Conservation (phyloP, 2,113 vertebrate species). For the Rhinoderma darwinii region DNA sequence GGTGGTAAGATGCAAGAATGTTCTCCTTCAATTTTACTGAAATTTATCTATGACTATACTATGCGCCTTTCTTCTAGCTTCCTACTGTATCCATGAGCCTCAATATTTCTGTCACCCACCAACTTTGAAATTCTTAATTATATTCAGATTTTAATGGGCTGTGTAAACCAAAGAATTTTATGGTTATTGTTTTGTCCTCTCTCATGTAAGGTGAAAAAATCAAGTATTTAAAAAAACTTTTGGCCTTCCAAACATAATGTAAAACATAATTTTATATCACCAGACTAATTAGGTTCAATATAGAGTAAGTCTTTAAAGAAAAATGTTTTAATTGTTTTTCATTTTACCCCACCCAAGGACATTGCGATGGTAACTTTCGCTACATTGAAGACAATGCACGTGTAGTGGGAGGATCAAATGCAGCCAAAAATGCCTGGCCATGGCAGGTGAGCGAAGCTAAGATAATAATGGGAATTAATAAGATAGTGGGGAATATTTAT, state of each 20-base stretch:
- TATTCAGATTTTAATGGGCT: too few species aligned
- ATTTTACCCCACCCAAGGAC: constrained; percentile 68
- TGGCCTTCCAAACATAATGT: too few species aligned
- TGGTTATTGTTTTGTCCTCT: too few species aligned
- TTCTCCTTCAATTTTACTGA: background rate
- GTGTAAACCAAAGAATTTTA: too few species aligned
- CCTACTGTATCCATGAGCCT: too few species aligned
- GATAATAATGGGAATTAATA: background rate
- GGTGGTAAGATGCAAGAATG: constrained; percentile 72
- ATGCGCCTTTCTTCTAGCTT: background rate
- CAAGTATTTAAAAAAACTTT: too few species aligned
- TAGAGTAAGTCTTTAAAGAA: background rate
- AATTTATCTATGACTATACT: background rate
- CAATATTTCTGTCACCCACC: too few species aligned
- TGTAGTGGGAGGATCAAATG: constrained; percentile 85
- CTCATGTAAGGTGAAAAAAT: too few species aligned
- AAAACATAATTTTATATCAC: too few species aligned
- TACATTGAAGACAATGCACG: constrained; percentile 65
- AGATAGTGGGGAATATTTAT: too few species aligned
- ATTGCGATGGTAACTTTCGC: constrained; percentile 66
- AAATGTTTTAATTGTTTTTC: background rate
- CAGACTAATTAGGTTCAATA: background rate
- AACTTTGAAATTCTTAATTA: too few species aligned
- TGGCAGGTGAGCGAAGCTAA: constrained; percentile 78
- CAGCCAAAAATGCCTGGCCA: constrained; percentile 79